phyloP scores from a whole-genome alignment of 2,797 vertebrate genomes.

The Carapus acus region DNA sequence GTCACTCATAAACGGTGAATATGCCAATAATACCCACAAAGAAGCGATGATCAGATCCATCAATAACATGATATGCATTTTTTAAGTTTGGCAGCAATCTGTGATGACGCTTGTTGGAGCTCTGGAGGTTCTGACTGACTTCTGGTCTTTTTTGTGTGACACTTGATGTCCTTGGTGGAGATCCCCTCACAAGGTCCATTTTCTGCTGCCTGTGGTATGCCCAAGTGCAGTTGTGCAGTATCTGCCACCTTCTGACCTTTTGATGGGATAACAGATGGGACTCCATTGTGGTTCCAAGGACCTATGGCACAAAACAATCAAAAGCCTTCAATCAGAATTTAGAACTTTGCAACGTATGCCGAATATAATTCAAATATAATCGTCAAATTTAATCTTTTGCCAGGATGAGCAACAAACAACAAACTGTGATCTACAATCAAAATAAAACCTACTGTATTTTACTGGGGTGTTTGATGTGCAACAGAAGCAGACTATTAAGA shows the following conservation, averaged over 20 bases:
- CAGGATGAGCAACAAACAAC: too few relatives aligned
- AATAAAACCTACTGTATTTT: too few relatives aligned
- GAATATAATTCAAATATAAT: too few relatives aligned
- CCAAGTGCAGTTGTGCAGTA: conserved; percentile 18
- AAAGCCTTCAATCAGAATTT: too few relatives aligned
- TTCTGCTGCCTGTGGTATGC: conserved; percentile 10
- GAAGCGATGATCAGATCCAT: conserved; percentile 69
- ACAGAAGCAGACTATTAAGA: too few relatives aligned
- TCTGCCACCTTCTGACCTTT: conserved; percentile 5
- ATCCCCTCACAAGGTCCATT: not conserved
- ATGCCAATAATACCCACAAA: conserved; percentile 78
- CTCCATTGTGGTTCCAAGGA: too few relatives aligned
- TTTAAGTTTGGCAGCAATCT: conserved; percentile 65
- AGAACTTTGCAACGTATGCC: too few relatives aligned
- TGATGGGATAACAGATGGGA: too few relatives aligned
- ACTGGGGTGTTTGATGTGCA: too few relatives aligned
- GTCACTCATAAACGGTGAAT: conserved; percentile 68
- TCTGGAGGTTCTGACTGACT: conserved; percentile 24
- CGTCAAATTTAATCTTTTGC: too few relatives aligned
- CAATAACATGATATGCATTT: conserved; percentile 73
- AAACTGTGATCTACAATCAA: too few relatives aligned
- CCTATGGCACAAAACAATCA: too few relatives aligned
- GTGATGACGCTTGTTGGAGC: conserved; percentile 58
- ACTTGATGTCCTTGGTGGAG: not conserved
- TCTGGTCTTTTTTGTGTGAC: not conserved